Percentiles rank a stretch among this genome's conserved stretches.
phyloP scores from a whole-genome alignment of 2,113 vertebrate species.

The Rhizomys pruinosus region DNA sequence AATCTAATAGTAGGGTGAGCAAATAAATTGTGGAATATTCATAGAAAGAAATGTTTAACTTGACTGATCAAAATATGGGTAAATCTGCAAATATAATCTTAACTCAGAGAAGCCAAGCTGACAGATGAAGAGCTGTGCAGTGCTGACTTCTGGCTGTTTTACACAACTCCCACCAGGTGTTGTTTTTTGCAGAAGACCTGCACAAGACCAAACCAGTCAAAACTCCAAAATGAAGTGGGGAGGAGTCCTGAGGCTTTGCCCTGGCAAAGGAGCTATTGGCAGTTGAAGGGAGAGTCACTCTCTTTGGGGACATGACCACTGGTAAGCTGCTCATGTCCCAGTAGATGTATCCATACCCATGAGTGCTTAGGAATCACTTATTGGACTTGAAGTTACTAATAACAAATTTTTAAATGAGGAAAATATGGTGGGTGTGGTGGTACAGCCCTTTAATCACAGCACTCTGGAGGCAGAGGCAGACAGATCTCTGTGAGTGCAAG shows the following conservation, averaged over 20 bases:
- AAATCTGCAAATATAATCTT: neutral
- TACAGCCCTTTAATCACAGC: too few relatives aligned
- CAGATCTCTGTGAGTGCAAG: too few relatives aligned
- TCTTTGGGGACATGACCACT: neutral
- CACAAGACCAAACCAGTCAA: neutral
- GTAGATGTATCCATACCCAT: neutral
- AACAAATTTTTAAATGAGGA: neutral
- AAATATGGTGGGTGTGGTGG: too few relatives aligned
- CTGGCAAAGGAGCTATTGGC: neutral
- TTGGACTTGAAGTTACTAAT: neutral
- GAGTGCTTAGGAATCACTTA: neutral
- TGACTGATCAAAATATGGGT: neutral
- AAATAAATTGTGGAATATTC: constrained; percentile 20
- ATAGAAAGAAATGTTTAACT: constrained; percentile 9
- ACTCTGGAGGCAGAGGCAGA: too few relatives aligned
- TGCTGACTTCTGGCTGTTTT: neutral
- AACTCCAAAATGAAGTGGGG: neutral
- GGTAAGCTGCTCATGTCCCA: neutral
- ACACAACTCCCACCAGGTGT: neutral
- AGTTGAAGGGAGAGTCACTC: neutral
- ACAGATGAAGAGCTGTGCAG: neutral
- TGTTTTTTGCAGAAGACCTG: neutral
- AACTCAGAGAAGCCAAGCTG: neutral
- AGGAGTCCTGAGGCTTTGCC: neutral
- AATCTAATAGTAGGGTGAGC: neutral